phyloP scores from a whole-genome alignment of 1,140 invertebrate species.

The Camponotus pennsylvanicus region DNA sequence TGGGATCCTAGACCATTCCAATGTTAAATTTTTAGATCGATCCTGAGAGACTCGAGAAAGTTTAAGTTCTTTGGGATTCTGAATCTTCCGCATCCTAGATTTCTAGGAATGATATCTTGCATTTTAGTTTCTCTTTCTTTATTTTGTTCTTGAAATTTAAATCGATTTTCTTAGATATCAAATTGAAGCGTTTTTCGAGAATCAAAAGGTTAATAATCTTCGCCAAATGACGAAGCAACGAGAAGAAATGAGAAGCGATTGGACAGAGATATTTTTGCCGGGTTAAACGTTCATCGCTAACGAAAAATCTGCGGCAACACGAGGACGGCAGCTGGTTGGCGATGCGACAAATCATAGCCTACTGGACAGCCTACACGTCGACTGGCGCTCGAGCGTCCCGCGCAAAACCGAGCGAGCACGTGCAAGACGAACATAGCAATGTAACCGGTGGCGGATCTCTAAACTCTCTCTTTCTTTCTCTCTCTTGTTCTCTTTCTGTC shows the following conservation, averaged over 20 bases:
- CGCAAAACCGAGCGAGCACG: slow-evolving; percentile 38
- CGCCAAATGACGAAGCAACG: background rate
- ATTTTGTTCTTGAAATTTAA: background rate
- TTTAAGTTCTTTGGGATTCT: background rate
- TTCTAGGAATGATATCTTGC: background rate
- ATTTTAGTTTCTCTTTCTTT: background rate
- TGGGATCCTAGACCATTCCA: slow-evolving; percentile 32
- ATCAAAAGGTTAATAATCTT: slow-evolving; percentile 2
- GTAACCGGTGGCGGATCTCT: slow-evolving; percentile 46
- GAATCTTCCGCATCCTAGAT: background rate
- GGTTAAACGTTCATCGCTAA: slow-evolving; percentile 58
- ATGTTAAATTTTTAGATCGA: background rate
- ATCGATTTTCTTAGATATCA: background rate
- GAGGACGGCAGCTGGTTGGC: slow-evolving; percentile 79
- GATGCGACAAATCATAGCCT: slow-evolving; percentile 81
- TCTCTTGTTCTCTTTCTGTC: background rate
- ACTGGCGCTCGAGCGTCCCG: slow-evolving; percentile 52
- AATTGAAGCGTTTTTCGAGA: background rate
- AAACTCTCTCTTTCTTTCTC: background rate
- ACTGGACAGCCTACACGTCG: slow-evolving; percentile 69
- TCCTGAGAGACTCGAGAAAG: background rate
- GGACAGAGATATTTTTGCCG: slow-evolving; percentile 67
- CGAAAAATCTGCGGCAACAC: slow-evolving; percentile 68
- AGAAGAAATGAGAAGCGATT: background rate
- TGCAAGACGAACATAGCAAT: slow-evolving; percentile 32